phyloP scores from a whole-genome alignment of 2,113 vertebrate species.

The Mesitornis unicolor region DNA sequence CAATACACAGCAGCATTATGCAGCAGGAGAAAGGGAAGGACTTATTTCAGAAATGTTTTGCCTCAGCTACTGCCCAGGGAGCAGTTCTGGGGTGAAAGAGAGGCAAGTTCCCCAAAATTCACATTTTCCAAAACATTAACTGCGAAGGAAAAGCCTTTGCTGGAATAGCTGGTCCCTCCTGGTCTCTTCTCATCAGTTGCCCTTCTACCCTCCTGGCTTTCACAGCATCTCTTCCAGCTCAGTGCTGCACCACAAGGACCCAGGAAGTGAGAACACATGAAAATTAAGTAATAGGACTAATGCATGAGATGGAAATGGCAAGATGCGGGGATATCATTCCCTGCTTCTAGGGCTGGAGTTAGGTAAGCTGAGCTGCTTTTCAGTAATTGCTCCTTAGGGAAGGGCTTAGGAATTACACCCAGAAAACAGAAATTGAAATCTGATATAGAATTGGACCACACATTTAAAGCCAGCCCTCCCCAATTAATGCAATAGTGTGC shows the following conservation, averaged over 20 bases:
- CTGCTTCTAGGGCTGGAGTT: neutral
- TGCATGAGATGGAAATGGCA: neutral
- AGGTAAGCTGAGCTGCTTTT: neutral
- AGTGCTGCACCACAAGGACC: neutral
- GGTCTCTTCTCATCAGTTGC: neutral
- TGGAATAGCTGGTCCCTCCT: neutral
- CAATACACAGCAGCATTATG: neutral
- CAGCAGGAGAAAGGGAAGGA: neutral
- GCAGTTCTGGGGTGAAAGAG: neutral
- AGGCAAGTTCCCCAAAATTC: neutral
- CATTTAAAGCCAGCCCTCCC: neutral
- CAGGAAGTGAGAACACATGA: neutral
- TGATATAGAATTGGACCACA: neutral
- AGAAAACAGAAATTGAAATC: neutral
- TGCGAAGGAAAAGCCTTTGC: slow-evolving; percentile 24
- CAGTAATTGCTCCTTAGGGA: neutral
- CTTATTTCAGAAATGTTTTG: neutral
- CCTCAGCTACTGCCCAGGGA: neutral
- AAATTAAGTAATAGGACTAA: slow-evolving; percentile 37
- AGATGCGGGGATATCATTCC: neutral
- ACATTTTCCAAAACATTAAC: neutral
- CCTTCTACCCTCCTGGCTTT: neutral
- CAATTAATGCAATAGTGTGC: rapidly evolving
- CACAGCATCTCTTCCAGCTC: neutral
- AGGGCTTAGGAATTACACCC: neutral